Conservation (phyloP, 1,140 invertebrate species). For the Plectrocnemia conspersa region DNA sequence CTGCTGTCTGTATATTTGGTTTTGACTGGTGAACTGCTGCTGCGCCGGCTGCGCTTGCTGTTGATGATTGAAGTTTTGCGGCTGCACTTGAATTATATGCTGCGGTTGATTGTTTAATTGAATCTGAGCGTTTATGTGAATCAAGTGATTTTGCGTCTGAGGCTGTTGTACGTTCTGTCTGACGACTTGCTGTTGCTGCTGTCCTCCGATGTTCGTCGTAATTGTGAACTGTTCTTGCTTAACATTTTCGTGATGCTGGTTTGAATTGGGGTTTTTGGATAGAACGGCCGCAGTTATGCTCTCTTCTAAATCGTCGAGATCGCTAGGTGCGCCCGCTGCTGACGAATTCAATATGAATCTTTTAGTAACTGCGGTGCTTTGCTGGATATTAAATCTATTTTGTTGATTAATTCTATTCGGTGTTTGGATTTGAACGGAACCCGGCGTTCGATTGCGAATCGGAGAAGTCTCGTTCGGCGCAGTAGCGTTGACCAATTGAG, state of each 20-base stretch:
- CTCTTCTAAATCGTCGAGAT: slow-evolving; percentile 50
- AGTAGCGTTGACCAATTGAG: neutral
- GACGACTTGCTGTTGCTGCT: slow-evolving; percentile 34
- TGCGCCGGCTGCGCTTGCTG: slow-evolving; percentile 17
- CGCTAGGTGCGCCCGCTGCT: slow-evolving; percentile 41
- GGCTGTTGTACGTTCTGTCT: slow-evolving; percentile 33
- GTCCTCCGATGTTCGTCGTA: slow-evolving; percentile 36
- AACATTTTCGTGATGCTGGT: slow-evolving; percentile 16
- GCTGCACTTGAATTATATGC: neutral
- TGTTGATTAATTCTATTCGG: slow-evolving; percentile 29
- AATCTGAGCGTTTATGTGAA: slow-evolving; percentile 12
- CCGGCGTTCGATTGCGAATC: slow-evolving; percentile 6
- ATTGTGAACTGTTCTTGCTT: slow-evolving; percentile 34
- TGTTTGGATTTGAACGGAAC: neutral
- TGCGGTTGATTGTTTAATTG: slow-evolving; percentile 12
- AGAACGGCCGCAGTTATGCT: slow-evolving; percentile 50
- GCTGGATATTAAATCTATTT: slow-evolving; percentile 40
- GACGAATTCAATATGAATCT: slow-evolving; percentile 43
- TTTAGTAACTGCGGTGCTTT: slow-evolving; percentile 40
- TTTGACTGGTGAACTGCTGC: slow-evolving; percentile 15
- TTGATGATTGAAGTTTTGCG: slow-evolving; percentile 14
- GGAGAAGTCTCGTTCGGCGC: neutral
- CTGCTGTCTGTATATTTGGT: slow-evolving; percentile 21
- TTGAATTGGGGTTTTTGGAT: slow-evolving; percentile 41
- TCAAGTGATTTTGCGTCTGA: slow-evolving; percentile 31